Base-by-base conservation (phyloP, 2,113 vertebrate genomes). In the Phaethornis superciliosus region DNA sequence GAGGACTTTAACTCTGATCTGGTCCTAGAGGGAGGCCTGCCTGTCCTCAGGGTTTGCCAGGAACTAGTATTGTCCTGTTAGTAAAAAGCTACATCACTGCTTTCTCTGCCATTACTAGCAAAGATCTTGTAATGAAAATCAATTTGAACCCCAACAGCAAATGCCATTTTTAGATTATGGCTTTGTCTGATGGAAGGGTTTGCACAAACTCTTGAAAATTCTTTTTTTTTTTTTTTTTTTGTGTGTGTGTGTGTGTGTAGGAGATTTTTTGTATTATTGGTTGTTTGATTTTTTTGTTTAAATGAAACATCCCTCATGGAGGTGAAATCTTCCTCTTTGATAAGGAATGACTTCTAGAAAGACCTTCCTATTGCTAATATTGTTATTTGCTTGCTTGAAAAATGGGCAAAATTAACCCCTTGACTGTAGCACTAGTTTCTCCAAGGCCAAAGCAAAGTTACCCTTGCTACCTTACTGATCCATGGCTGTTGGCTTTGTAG, bases 111-210 rank as follows among this genome's bases (percentile, higher is more conserved):
- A 4, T 70, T 40, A 15, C 51, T 94, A 80, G 19, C 23, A 12
- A 72, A 30, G 37, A 63, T 52, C 44, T 58, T 46, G 15, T 77
- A 47, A 22, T 52, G 30, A 63, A 82, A 79, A 56, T 17, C 85
- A 42, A 44, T 89, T 70, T 89, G 16, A 7, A 67, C 0, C 22
- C 4, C 0, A 0, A 47, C 81, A 78, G 24, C 10, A 88, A 58
- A 62, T 28, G 16, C 8, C 0, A 4, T 32, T 91, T 86, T 80
- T 88, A n/a, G 18, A 62, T 40, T 89, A 5, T 6, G n/a, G 4
- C 19, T 86, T 75, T 7, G 15, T 44, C 20, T n/a, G 6, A 26
- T 42, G 16, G 28, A 84, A 71, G 23, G 17, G 71, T 74, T 81
- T 88, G 18, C 35, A 58, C 30, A 81, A 81, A 56, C 21, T 60